phyloP scores from a whole-genome alignment of 2,888 invertebrate genomes.

The Polydrusus pterygomalis region DNA sequence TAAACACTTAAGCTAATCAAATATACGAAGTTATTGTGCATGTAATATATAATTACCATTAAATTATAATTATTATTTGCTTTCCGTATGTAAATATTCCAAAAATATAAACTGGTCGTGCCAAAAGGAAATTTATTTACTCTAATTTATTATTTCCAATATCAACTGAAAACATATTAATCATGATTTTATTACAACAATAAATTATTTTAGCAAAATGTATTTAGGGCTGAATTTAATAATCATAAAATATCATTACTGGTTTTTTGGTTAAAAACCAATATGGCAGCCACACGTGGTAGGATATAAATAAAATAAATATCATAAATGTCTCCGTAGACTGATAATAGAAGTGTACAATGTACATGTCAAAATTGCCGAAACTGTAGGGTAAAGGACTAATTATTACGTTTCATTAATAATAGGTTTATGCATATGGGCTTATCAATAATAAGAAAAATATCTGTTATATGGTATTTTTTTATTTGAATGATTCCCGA shows the following conservation, averaged over 20 bases:
- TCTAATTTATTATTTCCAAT: conserved; percentile 29
- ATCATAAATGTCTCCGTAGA: too few species aligned
- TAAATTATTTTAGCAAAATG: conserved; percentile 21
- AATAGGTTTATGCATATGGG: too few species aligned
- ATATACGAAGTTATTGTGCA: not conserved
- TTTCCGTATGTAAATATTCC: not conserved
- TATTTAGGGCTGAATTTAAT: conserved; percentile 27
- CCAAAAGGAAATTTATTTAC: conserved; percentile 21
- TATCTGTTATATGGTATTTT: too few species aligned
- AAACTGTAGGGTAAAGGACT: too few species aligned
- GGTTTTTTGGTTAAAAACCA: conserved; percentile 7
- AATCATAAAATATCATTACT: conserved; percentile 30
- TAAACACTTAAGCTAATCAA: too few species aligned
- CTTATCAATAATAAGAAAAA: too few species aligned
- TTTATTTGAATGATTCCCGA: too few species aligned
- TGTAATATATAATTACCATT: not conserved
- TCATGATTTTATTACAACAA: conserved; percentile 22
- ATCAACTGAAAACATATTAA: conserved; percentile 23
- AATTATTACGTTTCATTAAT: too few species aligned
- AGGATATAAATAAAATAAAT: not conserved
- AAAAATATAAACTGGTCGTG: conserved; percentile 2
- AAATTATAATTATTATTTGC: conserved; percentile 9
- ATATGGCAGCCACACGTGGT: conserved; percentile 11
- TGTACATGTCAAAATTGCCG: too few species aligned
- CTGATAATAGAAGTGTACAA: too few species aligned